Conservation (phyloP, 2,797 vertebrate genomes). For the Bryconaethiops microstoma region DNA sequence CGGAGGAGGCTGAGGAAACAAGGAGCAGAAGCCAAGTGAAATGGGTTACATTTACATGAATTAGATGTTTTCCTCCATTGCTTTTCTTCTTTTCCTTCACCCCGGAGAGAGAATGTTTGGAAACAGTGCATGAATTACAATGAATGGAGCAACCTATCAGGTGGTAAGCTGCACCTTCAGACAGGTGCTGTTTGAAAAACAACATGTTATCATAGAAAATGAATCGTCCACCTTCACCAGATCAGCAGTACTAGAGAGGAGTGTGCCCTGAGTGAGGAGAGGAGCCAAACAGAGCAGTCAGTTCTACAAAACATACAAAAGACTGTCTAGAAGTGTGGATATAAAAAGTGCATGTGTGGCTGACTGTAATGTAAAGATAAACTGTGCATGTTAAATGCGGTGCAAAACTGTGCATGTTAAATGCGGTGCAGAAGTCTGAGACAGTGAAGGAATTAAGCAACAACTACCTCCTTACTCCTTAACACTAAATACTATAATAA, state of each 20-base stretch:
- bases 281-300: background rate
- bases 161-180: slow-evolving; percentile 20
- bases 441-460: too few relatives aligned
- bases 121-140: slow-evolving; percentile 42
- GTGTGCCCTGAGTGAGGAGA: background rate
- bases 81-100: slow-evolving; percentile 19
- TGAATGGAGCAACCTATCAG: slow-evolving; percentile 26
- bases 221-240: slow-evolving; percentile 26
- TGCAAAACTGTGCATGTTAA: too few relatives aligned
- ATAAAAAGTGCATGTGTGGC: background rate
- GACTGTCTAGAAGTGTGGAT: background rate
- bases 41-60: slow-evolving; percentile 58
- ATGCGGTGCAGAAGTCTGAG: too few relatives aligned
- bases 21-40: slow-evolving; percentile 47
- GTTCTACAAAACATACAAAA: background rate
- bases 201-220: slow-evolving; percentile 28
- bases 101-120: slow-evolving; percentile 36
- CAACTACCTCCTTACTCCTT: too few relatives aligned
- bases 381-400: too few relatives aligned
- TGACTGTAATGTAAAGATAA: background rate
- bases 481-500: too few relatives aligned
- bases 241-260: slow-evolving; percentile 1
- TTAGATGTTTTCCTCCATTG: slow-evolving; percentile 36
- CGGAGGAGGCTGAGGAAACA: slow-evolving; percentile 3
- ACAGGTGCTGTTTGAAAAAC: slow-evolving; percentile 14